Evolutionary conservation across 2,888 invertebrate genomes (phyloP), one percentile per base, ranked within the genome.

Genomic region (Drosophila melanosoma): DNA sequence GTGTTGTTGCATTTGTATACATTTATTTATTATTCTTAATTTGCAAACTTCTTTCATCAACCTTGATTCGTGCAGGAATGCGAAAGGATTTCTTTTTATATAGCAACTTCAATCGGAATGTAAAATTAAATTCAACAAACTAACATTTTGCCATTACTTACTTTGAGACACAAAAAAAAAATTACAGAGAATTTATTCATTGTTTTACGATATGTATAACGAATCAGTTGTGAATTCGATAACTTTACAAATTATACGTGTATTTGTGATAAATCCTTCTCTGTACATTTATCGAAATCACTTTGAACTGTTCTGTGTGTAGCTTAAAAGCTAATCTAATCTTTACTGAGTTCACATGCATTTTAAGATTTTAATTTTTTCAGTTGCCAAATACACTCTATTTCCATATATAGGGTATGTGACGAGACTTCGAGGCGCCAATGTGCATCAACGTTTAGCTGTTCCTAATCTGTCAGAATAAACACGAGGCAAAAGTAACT

Each of bases 401-500:
- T 15, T 35, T 15, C 0, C n/a, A n/a, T 20, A 2, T 29, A 52
- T 26, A 58, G 66, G 32, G 49, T 66, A 69, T 65, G 7, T 5
- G n/a, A 54, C 36, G 17, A 12, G 51, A 36, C 38, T 57, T 12
- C 35, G 36, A n/a, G 40, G 45, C 17, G 15, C 45, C 48, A 49
- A 45, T 29, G 48, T 51, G 42, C 45, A 48, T 49, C 36, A 66
- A 74, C 74, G 76, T 73, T 79, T 1, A 56, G 51, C 42, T 59
- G 48, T 48, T 20, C 32, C 29, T 45, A 23, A 33, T 62, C 56
- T 68, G 72, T 79, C 73, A 73, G 66, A 54, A 48, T 73, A 64
- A 65, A 62, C 73, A 74, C 74, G 74, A 48, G 61, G 49, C 68
- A 69, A 77, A 82, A 81, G 85, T 82, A 82, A 76, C 69, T 87